phyloP scores from a whole-genome alignment of 2,888 invertebrate genomes.

The Pandemis heparana region DNA sequence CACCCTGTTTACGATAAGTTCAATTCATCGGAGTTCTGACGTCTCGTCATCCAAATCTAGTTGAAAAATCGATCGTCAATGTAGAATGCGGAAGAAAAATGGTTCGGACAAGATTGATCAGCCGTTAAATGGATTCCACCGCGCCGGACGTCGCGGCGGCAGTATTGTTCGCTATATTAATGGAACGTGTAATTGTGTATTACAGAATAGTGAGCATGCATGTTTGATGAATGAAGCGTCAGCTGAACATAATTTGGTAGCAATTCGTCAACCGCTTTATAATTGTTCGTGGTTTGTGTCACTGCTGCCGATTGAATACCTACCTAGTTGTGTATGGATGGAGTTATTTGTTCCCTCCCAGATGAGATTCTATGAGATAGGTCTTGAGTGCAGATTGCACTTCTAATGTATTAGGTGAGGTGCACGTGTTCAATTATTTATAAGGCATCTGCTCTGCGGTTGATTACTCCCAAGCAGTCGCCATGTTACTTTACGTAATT shows the following conservation, averaged over 20 bases:
- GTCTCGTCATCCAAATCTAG: constrained; percentile 20
- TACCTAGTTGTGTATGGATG: not conserved
- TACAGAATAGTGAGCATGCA: constrained; percentile 43
- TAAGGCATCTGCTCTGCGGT: constrained; percentile 22
- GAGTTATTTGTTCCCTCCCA: constrained; percentile 3
- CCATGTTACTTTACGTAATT: constrained; percentile 15
- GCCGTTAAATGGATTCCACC: constrained; percentile 30
- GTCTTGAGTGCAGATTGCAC: constrained; percentile 27
- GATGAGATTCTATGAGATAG: constrained; percentile 10
- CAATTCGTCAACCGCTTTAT: constrained; percentile 42
- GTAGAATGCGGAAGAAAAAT: constrained; percentile 34
- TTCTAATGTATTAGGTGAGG: constrained; percentile 47
- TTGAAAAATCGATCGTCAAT: constrained; percentile 33
- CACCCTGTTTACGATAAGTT: constrained; percentile 52
- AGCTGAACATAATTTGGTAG: constrained; percentile 44
- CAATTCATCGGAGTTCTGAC: constrained; percentile 42
- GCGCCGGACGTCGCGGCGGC: constrained; percentile 23
- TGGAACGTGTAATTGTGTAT: constrained; percentile 38
- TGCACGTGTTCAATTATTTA: constrained; percentile 52
- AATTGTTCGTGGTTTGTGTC: constrained; percentile 44
- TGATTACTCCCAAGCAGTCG: constrained; percentile 20
- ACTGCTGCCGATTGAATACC: constrained; percentile 47
- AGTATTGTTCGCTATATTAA: constrained; percentile 36
- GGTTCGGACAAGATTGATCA: constrained; percentile 39
- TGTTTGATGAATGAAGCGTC: constrained; percentile 61